Evolutionary conservation across 2,888 invertebrate species (phyloP).

Genomic region (Atethmia centrago): DNA sequence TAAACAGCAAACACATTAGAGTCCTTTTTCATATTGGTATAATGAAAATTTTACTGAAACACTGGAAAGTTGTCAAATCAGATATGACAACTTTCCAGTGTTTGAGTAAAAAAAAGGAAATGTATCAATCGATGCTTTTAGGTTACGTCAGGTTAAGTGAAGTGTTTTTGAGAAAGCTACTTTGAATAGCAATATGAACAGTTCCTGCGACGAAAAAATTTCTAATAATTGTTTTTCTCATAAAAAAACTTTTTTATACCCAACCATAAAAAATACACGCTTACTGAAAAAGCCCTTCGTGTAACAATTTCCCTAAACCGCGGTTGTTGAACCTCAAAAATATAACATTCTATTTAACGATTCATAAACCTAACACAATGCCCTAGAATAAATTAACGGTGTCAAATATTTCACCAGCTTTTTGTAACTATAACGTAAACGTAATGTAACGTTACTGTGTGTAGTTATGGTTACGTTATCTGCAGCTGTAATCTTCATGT

Average conservation of each 20-base stretch:
- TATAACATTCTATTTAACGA: constrained; percentile 50
- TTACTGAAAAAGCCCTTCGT: constrained; percentile 23
- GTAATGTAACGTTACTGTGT: background rate
- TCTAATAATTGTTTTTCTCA: background rate
- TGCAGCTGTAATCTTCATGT: constrained; percentile 39
- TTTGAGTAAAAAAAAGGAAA: background rate
- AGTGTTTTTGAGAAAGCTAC: background rate
- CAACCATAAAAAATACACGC: constrained; percentile 24
- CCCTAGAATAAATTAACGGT: constrained; percentile 48
- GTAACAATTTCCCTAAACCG: constrained; percentile 16
- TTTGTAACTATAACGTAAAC: constrained; percentile 32
- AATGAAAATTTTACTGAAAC: background rate
- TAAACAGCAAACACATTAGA: no score
- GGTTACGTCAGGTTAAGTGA: background rate
- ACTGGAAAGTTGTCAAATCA: background rate
- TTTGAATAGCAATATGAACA: background rate
- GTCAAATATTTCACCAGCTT: constrained; percentile 42
- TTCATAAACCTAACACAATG: constrained; percentile 42
- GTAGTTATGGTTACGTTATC: constrained; percentile 37
- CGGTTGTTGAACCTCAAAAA: constrained; percentile 42
- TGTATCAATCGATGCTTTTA: background rate
- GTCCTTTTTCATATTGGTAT: no score
- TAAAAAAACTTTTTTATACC: constrained; percentile 12
- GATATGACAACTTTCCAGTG: no score
- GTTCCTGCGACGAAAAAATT: background rate